Percentiles rank a stretch among this genome's conserved stretches.
These are phyloP conservation scores for Callimorpha dominula DNA, from an alignment of 2,888 invertebrate genomes.

Conservation along the genomic window DNA sequence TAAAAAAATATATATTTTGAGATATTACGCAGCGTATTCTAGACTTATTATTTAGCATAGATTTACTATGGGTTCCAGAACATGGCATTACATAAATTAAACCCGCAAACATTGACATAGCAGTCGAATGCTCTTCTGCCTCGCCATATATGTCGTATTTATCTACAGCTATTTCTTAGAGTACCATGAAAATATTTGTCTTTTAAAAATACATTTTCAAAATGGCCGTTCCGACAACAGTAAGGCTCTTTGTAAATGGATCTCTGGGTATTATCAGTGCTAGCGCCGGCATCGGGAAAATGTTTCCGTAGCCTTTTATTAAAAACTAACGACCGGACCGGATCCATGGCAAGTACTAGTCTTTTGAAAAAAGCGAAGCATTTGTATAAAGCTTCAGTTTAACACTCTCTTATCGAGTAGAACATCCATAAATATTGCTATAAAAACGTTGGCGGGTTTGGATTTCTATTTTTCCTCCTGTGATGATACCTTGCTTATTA, in stretches of 20 bases:
- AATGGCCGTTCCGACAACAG: neutral
- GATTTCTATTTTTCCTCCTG: no score
- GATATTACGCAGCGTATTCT: no score
- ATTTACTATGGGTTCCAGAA: no score
- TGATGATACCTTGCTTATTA: no score
- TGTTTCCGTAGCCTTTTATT: neutral
- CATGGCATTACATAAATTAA: no score
- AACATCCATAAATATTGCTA: no score
- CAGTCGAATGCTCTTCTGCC: no score
- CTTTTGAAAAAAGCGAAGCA: neutral
- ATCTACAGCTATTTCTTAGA: neutral
- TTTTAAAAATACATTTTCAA: conserved; percentile 2
- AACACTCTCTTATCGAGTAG: neutral
- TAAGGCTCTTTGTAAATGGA: conserved; percentile 1
- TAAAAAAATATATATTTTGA: no score
- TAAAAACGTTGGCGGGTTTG: no score
- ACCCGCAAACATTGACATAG: no score
- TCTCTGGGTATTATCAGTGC: conserved; percentile 2
- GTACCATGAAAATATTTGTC: neutral
- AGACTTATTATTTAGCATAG: no score
- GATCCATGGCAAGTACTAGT: neutral
- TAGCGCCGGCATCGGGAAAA: neutral
- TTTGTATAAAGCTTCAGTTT: neutral
- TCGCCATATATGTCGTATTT: neutral
- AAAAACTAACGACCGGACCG: neutral